phyloP scores from a whole-genome alignment of 2,113 vertebrate species.

The Podarcis muralis region DNA sequence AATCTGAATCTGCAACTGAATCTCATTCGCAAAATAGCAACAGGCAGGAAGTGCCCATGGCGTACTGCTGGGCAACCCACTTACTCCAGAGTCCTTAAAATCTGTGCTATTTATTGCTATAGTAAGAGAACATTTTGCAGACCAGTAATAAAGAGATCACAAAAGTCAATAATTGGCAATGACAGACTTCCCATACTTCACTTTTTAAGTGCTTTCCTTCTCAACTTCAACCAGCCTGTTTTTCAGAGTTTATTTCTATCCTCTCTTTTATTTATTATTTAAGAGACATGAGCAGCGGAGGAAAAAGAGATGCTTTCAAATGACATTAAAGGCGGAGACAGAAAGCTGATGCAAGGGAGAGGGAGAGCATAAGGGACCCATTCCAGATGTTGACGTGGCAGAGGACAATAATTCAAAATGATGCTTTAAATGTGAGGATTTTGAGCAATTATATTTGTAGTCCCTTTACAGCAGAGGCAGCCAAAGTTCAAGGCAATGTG shows the following conservation, averaged over 20 bases:
- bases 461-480: background rate
- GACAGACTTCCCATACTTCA: constrained; percentile 33
- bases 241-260: constrained; percentile 22
- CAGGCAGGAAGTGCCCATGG: background rate
- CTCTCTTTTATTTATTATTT: constrained; percentile 48
- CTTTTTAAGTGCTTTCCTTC: constrained; percentile 39
- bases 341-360: constrained; percentile 34
- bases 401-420: constrained; percentile 33
- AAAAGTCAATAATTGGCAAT: constrained; percentile 41
- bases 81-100: constrained; percentile 12
- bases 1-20: no score
- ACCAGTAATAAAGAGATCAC: constrained; percentile 2
- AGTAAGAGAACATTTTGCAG: constrained; percentile 39
- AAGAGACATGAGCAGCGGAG: constrained; percentile 16
- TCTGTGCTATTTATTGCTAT: constrained; percentile 40
- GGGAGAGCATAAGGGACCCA: background rate
- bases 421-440: constrained; percentile 38
- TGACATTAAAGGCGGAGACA: constrained; percentile 27
- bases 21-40: no score
- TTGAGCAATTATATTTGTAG: background rate
- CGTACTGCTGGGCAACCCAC: constrained; percentile 31
- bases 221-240: constrained; percentile 32
- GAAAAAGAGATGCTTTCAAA: constrained; percentile 24
- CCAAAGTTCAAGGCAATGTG: background rate
- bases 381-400: background rate